Percentiles rank a stretch among this genome's conserved stretches.
phyloP scores from a whole-genome alignment of 1,140 invertebrate genomes.

The Drosophila lowei region DNA sequence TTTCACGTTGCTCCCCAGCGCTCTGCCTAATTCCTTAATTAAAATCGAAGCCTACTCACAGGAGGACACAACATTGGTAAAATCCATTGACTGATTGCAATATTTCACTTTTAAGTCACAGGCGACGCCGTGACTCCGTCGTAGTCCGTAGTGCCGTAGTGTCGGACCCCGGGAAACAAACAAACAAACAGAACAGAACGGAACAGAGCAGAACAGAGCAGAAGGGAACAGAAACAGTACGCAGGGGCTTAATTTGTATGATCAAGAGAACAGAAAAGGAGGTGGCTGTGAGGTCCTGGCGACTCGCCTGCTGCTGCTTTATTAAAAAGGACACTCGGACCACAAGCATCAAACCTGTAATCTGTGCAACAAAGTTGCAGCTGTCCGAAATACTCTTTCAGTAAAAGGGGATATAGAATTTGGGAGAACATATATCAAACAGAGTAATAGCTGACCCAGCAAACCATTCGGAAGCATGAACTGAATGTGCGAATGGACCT shows the following conservation, averaged over 20 bases:
- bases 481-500: no score
- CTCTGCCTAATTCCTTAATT: conserved; percentile 77
- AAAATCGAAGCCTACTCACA: conserved; percentile 74
- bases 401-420: neutral
- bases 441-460: no score
- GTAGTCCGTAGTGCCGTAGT: conserved; percentile 12
- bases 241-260: conserved; percentile 77
- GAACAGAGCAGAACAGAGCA: conserved; percentile 40
- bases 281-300: conserved; percentile 17
- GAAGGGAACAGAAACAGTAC: conserved; percentile 35
- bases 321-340: conserved; percentile 72
- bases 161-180: conserved; percentile 31
- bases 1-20: conserved; percentile 31
- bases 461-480: no score
- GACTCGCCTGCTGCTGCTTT: conserved; percentile 39
- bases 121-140: conserved; percentile 13
- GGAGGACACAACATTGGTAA: conserved; percentile 31
- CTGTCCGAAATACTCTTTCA: neutral
- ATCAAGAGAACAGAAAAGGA: conserved; percentile 37
- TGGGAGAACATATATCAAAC: no score
- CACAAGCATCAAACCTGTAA: conserved; percentile 37
- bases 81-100: conserved; percentile 81
- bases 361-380: conserved; percentile 71
- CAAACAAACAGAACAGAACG: conserved; percentile 44
- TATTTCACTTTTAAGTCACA: conserved; percentile 80